A percentile compares a stretch with the other conserved stretches of the same genome.
These are phyloP conservation scores for Ricordea florida DNA, from an alignment of 92 coral and sea anemone species.

Conservation along the genomic window DNA sequence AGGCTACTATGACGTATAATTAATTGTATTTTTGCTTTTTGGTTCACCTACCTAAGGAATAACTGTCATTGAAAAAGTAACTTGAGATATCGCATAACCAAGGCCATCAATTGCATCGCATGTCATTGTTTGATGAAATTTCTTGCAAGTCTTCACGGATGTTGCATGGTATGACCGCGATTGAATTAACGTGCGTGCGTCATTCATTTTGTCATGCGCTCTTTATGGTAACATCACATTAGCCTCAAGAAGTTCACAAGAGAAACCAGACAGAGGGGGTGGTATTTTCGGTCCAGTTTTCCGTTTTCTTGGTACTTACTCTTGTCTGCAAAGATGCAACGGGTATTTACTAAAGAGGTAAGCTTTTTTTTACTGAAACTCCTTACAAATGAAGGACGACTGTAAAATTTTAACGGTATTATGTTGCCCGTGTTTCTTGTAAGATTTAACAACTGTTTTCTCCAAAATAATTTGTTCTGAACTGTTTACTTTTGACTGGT, in stretches of 20 bases:
- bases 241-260: background rate
- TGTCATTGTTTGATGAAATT: background rate
- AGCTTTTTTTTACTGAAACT: background rate
- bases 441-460: too few species aligned
- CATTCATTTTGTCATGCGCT: background rate
- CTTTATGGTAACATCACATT: background rate
- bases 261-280: background rate
- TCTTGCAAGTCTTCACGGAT: background rate
- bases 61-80: too few species aligned
- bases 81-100: too few species aligned
- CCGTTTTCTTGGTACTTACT: conserved; percentile 8
- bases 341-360: conserved; percentile 77
- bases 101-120: too few species aligned
- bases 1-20: too few species aligned
- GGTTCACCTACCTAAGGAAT: too few species aligned
- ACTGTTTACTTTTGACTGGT: too few species aligned
- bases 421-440: too few species aligned
- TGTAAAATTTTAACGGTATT: too few species aligned
- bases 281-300: background rate
- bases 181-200: background rate
- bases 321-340: conserved; percentile 72
- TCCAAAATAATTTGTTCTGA: too few species aligned
- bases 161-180: background rate
- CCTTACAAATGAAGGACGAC: background rate
- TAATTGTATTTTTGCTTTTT: too few species aligned